Evolutionary conservation across 2,113 vertebrate species (phyloP), one percentile per base, ranked within the genome.

Genomic region (Cranoglanis bouderius): DNA sequence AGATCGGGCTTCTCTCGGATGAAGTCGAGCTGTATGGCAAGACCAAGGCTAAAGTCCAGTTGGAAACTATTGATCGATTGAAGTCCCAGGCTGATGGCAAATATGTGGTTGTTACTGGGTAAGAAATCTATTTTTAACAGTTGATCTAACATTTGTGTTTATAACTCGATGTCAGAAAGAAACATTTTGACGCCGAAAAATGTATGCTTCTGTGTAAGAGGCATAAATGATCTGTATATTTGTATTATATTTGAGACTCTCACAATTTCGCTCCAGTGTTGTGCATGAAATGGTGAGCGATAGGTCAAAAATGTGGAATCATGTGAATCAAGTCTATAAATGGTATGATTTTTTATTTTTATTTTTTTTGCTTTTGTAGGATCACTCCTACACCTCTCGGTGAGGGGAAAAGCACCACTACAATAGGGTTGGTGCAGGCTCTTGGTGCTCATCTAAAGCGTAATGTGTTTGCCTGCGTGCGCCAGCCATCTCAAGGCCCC

Each of bases 51-150:
- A 99, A 99, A 85, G 95, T 99, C 63, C 95, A 96, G 46, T 96
- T 99, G 83, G 96, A 94, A 0, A 92, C 93, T 2, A 93, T 97
- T 26, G 95, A 96, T 3, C 97, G 98, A 4, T 95, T 99, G 90
- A 95, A 96, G 91, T 92, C 94, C 10, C 97, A 96, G 75, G 95
- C 96, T 2, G 96, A 98, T 49, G 98, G 98, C 84, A 99, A 97
- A 99, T 99, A 99, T 0, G 92, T 99, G 2, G 98, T 99, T 13
- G 98, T 99, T 67, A 98, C 98, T 18, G 98, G 98, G 98, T 99
- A 95, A 6, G 96, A 61, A 85, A 75, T 63, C 4, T 10, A 1
- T 38, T 78, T 80, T 51, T 55, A 29, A 29, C 24, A 74, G 19
- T 51, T 55, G 3, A 32, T 8, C 24, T 9, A 59, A 38, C 24